phyloP scores from a whole-genome alignment of 2,888 invertebrate species.

The Pseudococcus viburni region DNA sequence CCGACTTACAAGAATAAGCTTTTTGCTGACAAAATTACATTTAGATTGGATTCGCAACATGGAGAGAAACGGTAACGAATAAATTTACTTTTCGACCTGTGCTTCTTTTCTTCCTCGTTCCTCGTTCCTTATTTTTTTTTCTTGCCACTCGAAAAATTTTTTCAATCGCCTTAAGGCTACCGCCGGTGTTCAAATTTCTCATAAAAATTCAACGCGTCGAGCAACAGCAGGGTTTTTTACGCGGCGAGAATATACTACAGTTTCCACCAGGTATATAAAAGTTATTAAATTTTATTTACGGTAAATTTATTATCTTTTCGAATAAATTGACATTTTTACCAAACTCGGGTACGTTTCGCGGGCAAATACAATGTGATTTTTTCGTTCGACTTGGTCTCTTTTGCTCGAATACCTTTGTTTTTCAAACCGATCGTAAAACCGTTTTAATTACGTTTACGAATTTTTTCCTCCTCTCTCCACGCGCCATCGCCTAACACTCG shows the following conservation, averaged over 20 bases:
- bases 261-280: not conserved
- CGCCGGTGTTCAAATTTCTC: not conserved
- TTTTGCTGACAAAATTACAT: constrained; percentile 57
- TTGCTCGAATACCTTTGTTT: not conserved
- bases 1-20: constrained; percentile 58
- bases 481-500: not conserved
- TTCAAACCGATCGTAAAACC: not conserved
- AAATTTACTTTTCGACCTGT: constrained; percentile 48
- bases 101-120: not conserved
- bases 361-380: not conserved
- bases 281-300: constrained; percentile 34
- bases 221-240: not conserved
- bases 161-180: not conserved
- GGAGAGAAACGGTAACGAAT: constrained; percentile 34
- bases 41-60: constrained; percentile 37
- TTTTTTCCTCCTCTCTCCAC: not conserved
- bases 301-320: constrained; percentile 1
- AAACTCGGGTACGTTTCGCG: not conserved
- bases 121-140: not conserved
- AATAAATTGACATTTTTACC: constrained; percentile 21
- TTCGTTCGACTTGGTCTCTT: not conserved
- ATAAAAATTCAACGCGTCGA: constrained; percentile 24
- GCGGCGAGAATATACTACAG: not conserved
- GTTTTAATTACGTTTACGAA: constrained; percentile 24
- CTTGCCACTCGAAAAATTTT: not conserved